phyloP scores from a whole-genome alignment of 2,888 invertebrate species.

The Selenia dentaria region DNA sequence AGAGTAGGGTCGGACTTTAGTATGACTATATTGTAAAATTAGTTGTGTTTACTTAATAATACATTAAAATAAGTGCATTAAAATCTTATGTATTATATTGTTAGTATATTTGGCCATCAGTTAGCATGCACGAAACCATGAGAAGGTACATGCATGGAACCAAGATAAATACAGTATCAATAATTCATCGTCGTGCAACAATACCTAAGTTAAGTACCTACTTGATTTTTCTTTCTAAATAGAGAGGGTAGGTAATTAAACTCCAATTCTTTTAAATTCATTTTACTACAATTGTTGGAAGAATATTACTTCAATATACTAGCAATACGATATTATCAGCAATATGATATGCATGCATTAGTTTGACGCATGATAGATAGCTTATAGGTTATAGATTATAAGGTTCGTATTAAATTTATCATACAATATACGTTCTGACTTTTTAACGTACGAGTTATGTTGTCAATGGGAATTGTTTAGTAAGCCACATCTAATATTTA shows the following conservation, averaged over 20 bases:
- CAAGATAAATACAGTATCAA: too few relatives aligned
- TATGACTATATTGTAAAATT: constrained; percentile 34
- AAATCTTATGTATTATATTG: constrained; percentile 22
- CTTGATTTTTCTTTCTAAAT: too few relatives aligned
- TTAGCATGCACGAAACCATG: too few relatives aligned
- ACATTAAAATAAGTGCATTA: constrained; percentile 11
- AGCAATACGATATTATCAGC: constrained; percentile 23
- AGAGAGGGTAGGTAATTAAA: too few relatives aligned
- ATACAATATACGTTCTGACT: constrained; percentile 19
- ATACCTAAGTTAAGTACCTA: too few relatives aligned
- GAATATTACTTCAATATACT: too few relatives aligned
- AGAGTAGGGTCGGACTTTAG: constrained; percentile 22
- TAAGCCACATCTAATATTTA: too few relatives aligned
- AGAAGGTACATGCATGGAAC: constrained; percentile 4
- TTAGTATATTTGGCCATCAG: constrained; percentile 28
- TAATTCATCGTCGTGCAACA: too few relatives aligned
- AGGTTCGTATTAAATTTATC: constrained; percentile 40
- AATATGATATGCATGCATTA: constrained; percentile 41
- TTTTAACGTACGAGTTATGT: constrained; percentile 10
- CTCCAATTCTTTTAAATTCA: too few relatives aligned
- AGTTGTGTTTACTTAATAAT: constrained; percentile 43
- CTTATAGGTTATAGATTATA: constrained; percentile 40
- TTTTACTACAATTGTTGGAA: too few relatives aligned
- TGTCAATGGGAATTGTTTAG: constrained; percentile 13
- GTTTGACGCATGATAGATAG: constrained; percentile 50